A percentile compares a stretch with the other conserved stretches of the same genome.
phyloP scores from a whole-genome alignment of 2,888 invertebrate species.

The Nomada ruficornis region DNA sequence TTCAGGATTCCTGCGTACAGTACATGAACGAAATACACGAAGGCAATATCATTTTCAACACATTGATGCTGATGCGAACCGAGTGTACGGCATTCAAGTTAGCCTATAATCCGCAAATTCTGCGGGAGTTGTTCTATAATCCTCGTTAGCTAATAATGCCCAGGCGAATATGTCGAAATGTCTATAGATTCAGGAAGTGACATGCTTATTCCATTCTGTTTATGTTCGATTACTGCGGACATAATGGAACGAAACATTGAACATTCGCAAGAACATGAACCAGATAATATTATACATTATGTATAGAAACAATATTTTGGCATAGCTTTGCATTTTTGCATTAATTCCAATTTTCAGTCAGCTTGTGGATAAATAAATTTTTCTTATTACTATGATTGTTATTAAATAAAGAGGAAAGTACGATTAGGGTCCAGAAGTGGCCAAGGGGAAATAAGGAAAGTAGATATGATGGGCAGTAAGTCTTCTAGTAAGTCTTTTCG shows the following conservation, averaged over 20 bases:
- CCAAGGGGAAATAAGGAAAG: no score
- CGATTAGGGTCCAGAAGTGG: no score
- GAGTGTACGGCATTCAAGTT: background rate
- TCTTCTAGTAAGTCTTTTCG: conserved; percentile 11
- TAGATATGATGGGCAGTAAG: background rate
- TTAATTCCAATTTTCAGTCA: no score
- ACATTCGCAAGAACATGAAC: no score
- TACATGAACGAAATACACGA: background rate
- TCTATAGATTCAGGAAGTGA: background rate
- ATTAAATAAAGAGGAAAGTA: no score
- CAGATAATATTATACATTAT: no score
- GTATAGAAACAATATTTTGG: no score
- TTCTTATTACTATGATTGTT: no score
- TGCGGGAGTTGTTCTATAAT: background rate
- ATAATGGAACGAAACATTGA: background rate
- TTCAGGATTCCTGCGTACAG: background rate
- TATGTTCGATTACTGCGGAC: background rate
- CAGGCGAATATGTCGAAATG: background rate
- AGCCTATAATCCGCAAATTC: conserved; percentile 21
- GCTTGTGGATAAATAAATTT: no score
- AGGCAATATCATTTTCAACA: conserved; percentile 12
- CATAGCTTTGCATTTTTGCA: no score
- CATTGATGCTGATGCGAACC: conserved; percentile 7
- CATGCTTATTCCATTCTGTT: background rate
- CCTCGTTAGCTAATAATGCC: conserved; percentile 22